Conservation (phyloP, 2,888 invertebrate species). For the Pristionchus japonicus region DNA sequence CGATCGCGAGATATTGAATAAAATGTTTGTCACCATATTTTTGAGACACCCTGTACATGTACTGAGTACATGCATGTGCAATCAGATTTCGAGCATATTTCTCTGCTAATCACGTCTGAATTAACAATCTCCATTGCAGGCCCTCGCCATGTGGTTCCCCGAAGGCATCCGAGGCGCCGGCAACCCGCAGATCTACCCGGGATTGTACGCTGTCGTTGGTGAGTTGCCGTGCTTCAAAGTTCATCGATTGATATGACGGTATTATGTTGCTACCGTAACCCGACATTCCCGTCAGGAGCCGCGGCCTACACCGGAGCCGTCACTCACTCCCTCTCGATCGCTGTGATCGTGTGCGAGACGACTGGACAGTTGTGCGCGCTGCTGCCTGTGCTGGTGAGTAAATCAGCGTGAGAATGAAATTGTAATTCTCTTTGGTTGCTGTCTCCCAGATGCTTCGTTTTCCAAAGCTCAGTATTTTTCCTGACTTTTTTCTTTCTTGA, state of each 20-base stretch:
- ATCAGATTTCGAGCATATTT: too few species aligned
- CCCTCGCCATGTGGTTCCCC: slow-evolving; percentile 94
- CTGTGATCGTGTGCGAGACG: slow-evolving; percentile 97
- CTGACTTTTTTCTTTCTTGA: too few species aligned
- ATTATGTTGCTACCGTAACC: not conserved
- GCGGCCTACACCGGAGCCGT: slow-evolving; percentile 93
- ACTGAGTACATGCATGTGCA: too few species aligned
- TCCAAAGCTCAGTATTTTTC: too few species aligned
- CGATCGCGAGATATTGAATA: too few species aligned
- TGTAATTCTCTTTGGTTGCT: too few species aligned
- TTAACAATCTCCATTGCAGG: slow-evolving; percentile 70
- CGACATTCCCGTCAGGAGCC: slow-evolving; percentile 78
- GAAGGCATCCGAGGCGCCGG: slow-evolving; percentile 85
- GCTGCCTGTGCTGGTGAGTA: slow-evolving; percentile 88
- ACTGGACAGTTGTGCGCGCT: slow-evolving; percentile 98
- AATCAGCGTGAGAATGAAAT: too few species aligned
- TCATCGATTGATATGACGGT: not conserved
- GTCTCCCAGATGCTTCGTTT: too few species aligned
- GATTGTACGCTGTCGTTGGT: slow-evolving; percentile 90
- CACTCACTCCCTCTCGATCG: slow-evolving; percentile 96
- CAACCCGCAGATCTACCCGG: slow-evolving; percentile 88
- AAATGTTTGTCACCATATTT: too few species aligned
- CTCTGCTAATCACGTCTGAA: too few species aligned
- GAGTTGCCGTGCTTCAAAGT: not conserved
- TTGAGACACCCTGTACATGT: too few species aligned